Base-by-base conservation (phyloP, 2,888 invertebrate genomes). In the Agrenia bidenticulata region DNA sequence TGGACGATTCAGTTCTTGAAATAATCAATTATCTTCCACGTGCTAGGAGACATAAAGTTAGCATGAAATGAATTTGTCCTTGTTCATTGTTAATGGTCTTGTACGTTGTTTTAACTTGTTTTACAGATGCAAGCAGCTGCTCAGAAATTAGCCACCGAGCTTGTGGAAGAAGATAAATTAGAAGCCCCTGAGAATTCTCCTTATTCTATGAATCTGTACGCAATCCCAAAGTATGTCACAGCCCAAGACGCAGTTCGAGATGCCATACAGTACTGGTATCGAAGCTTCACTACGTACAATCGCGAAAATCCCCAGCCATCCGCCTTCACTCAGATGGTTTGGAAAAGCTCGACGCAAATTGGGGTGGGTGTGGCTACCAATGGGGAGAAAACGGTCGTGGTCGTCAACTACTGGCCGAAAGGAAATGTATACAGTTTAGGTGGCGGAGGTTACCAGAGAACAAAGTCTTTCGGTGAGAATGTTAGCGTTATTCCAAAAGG, bases 181-280 rank as follows among this genome's bases (percentile, higher is more conserved):
- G 59, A 63, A 23, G 63, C 57, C 23, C 64, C 66, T 13, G 57
- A 57, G 37, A 55, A 67, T 17, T 63, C 63, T 42, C 57, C 61
- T 9, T 70, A 67, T 23, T 65, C 67, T 1, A 26, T 61, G 17
- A 70, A 67, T 55, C 57, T 67, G n/a, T 70, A 63, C 53, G 59
- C 60, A 11, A 24, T 70, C 9, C 70, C 66, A 21, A 64, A 63
- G 23, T 57, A 53, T 9, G 55, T 67, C 0, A 54, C 65, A 5
- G 54, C 66, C 1, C 1, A 56, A 1, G 63, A 70, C n/a, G 70
- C 70, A 13, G 70, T 70, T 2, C 63, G 70, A n/a, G 66, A 67
- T 63, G 70, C 70, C 9, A 61, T 67, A 7, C 63, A 66, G 41
- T 70, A 63, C 61, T 70, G 70, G 70, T 70, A 70, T 55, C 49